Evolutionary conservation across 2,888 invertebrate species (phyloP).

Genomic region (Gisinianus flammeolus): DNA sequence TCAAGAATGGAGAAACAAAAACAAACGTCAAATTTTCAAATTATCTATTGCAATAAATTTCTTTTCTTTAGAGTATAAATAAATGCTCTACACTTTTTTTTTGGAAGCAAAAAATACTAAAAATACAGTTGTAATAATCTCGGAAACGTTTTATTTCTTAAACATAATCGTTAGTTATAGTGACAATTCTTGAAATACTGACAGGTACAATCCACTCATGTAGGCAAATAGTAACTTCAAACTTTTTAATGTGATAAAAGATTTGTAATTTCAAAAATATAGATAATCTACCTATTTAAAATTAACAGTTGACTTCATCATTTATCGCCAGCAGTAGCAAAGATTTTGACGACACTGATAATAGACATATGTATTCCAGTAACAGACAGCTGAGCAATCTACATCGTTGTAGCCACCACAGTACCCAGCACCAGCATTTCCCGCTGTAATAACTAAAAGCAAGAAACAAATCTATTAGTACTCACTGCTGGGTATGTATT

Average conservation of each 20-base stretch:
- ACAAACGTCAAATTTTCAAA: neutral
- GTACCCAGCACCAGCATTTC: conserved; percentile 27
- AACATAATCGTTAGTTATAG: too few relatives aligned
- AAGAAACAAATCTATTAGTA: neutral
- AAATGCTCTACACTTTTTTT: neutral
- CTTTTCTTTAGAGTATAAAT: neutral
- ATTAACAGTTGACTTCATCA: too few relatives aligned
- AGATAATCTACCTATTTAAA: too few relatives aligned
- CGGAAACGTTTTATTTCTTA: too few relatives aligned
- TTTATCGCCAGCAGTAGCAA: conserved; percentile 44
- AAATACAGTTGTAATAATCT: too few relatives aligned
- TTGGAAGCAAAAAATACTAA: too few relatives aligned
- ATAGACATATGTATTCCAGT: conserved; percentile 39
- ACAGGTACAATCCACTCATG: too few relatives aligned
- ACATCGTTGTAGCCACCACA: conserved; percentile 53
- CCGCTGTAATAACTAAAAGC: neutral
- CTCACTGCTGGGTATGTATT: too few relatives aligned
- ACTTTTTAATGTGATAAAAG: too few relatives aligned
- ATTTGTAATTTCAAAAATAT: too few relatives aligned
- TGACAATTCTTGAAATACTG: too few relatives aligned
- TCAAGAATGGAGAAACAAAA: neutral
- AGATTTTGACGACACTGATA: conserved; percentile 41
- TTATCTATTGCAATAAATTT: neutral
- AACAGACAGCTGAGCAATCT: conserved; percentile 51
- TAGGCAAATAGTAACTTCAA: too few relatives aligned